Evolutionary conservation across 2,797 vertebrate species (phyloP), one percentile per base, ranked within the genome.

Genomic region (Linurgus olivaceus): DNA sequence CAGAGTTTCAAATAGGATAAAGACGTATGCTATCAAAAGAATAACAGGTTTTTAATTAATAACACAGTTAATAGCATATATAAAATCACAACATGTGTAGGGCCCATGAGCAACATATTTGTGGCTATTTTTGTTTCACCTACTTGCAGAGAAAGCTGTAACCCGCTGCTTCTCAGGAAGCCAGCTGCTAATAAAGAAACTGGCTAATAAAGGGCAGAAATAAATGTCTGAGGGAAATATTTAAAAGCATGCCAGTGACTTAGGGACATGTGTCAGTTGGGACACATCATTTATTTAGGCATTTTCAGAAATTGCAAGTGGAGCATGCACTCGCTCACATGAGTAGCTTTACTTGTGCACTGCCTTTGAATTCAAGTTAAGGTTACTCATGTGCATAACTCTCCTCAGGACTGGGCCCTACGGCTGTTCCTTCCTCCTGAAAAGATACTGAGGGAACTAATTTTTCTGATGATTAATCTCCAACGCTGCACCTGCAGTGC

Each of bases 381-480:
- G 40, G 72, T 96, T 94, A 83, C 89, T 88, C 94, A 86, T 93
- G 93, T 92, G 92, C 92, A 84, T 62, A 94, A 88, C 73, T 76
- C 54, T 86, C 84, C 55, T 86, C 93, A 95, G 88, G 91, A 75
- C 91, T 31, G 40, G 91, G 82, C 93, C 89, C 91, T 88, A 51
- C 10, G 72, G 94, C 94, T 94, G 70, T 70, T 94, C 81, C 89
- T 86, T 90, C 73, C 92, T 84, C 72, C 91, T 84, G 79, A 95
- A 94, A 94, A 96, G 85, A 93, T 93, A 93, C 82, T 94, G 91
- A 88, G 76, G 76, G 76, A 94, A 91, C 94, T 94, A 94, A 96
- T 96, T 97, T 96, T 96, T 95, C 95, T 95, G 92, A 90, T 96
- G 92, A 95, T 94, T 96, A 96, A 95, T 95, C 93, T 95, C 91